Evolutionary conservation across 2,113 vertebrate genomes (phyloP).

Genomic region (Dipodomys spectabilis): DNA sequence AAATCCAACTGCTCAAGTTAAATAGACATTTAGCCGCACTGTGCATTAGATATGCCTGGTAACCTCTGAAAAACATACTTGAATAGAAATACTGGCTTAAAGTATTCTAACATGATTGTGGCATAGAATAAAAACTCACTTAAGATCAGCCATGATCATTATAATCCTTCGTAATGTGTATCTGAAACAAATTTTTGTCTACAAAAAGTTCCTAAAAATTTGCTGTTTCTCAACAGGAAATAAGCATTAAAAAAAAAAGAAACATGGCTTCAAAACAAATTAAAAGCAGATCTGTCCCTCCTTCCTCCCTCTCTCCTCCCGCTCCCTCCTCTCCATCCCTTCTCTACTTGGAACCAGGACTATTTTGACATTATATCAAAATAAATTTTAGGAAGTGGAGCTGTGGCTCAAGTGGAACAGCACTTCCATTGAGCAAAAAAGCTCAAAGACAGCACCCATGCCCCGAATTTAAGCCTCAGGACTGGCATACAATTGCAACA

Average conservation of each 20-base stretch:
- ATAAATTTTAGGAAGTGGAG: background rate
- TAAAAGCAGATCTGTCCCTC: slow-evolving; percentile 24
- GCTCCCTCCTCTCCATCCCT: background rate
- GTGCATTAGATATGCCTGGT: slow-evolving; percentile 76
- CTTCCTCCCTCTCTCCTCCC: background rate
- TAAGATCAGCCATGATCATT: slow-evolving; percentile 8
- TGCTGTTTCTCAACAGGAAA: slow-evolving; percentile 10
- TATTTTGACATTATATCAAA: slow-evolving; percentile 43
- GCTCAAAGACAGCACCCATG: too few species aligned
- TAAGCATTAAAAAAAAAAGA: slow-evolving; percentile 52
- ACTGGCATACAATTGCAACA: too few species aligned
- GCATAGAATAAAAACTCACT: slow-evolving; percentile 62
- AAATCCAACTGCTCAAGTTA: slow-evolving; percentile 73
- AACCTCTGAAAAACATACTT: slow-evolving; percentile 71
- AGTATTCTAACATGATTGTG: slow-evolving; percentile 44
- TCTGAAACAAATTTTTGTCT: slow-evolving; percentile 56
- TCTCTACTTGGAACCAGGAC: background rate
- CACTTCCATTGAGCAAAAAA: too few species aligned
- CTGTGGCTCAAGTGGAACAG: too few species aligned
- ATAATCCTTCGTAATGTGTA: slow-evolving; percentile 30
- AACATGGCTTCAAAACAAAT: slow-evolving; percentile 8
- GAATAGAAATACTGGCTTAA: slow-evolving; percentile 63
- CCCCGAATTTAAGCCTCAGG: too few species aligned
- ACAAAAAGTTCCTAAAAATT: slow-evolving; percentile 48
- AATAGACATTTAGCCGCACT: slow-evolving; percentile 73